Base-by-base conservation (phyloP, 2,888 invertebrate genomes). In the Sphaerophoria rueppellii region DNA sequence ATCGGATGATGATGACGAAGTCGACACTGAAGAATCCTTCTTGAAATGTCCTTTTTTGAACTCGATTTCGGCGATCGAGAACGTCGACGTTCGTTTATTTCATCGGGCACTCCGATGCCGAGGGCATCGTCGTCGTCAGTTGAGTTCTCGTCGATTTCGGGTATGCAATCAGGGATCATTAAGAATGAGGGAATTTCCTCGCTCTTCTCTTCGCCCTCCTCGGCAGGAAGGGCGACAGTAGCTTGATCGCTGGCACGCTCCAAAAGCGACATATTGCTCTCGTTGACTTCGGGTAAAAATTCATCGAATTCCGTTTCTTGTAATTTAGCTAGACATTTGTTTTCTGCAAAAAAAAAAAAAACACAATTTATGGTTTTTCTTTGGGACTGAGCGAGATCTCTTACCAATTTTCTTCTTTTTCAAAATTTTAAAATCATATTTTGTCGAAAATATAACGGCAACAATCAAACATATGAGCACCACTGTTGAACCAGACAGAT, bases 151-250 rank as follows among this genome's bases (percentile, higher is more conserved):
- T 91, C 90, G 12, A 91, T 90, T 88, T 91, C 92, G 5, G 92
- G 92, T 89, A 92, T 91, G 2, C 89, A 87, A 81, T 92, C 92
- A 43, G 90, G 90, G 87, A 92, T 91, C 32, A 92, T 87, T 24
- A 92, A 83, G 58, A 92, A 92, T 0, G 90, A 89, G 24, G 92
- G 92, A 78, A 92, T 89, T 79, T 92, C 92, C 82, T 91, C 92
- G 85, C 90, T 91, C 75, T 89, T 89, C 32, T 91, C 90, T 14
- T 91, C 91, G 9, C 78, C 87, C 46, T 89, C 88, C 24, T 88
- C 88, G 24, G 87, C 87, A 48, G 86, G 87, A n/a, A 87, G 87
- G 50, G 89, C 89, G 9, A 89, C 83, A n/a, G 88, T 88, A 6
- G 91, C 89, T 80, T 90, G 89, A 87, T 91, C 90, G 77, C 91